A percentile compares a stretch with the other conserved stretches of the same genome.
These are phyloP conservation scores for Morus bassanus DNA, from an alignment of 2,797 vertebrate genomes.

Conservation along the genomic window DNA sequence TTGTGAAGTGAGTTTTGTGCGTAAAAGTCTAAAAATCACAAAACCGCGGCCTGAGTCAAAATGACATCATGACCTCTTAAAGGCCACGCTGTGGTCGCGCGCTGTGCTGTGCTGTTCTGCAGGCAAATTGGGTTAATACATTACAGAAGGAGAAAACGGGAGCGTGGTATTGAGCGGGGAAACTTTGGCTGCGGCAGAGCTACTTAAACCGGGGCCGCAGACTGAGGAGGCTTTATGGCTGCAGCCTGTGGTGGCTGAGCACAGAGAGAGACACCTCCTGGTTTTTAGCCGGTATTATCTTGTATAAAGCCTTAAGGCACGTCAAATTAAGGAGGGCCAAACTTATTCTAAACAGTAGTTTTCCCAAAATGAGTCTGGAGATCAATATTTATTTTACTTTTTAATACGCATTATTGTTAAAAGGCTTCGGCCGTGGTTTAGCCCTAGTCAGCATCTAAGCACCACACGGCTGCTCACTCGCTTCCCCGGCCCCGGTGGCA, in stretches of 20 bases:
- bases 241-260: not conserved
- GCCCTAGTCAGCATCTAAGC: no score
- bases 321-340: not conserved
- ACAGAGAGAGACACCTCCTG: not conserved
- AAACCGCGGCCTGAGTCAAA: not conserved
- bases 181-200: not conserved
- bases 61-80: not conserved
- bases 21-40: not conserved
- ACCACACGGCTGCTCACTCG: no score
- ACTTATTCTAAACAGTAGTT: not conserved
- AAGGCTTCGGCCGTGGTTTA: no score
- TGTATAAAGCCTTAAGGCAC: not conserved
- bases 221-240: not conserved
- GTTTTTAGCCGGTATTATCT: no score
- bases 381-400: not conserved
- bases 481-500: no score
- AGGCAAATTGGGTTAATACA: no score
- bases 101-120: not conserved
- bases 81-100: not conserved
- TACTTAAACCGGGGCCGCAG: not conserved
- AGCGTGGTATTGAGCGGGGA: not conserved
- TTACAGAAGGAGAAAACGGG: not conserved
- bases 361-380: not conserved
- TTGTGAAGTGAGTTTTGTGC: not conserved
- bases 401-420: not conserved